Evolutionary conservation across 1,140 invertebrate genomes (phyloP).

Genomic region (Luehdorfia chinensis): DNA sequence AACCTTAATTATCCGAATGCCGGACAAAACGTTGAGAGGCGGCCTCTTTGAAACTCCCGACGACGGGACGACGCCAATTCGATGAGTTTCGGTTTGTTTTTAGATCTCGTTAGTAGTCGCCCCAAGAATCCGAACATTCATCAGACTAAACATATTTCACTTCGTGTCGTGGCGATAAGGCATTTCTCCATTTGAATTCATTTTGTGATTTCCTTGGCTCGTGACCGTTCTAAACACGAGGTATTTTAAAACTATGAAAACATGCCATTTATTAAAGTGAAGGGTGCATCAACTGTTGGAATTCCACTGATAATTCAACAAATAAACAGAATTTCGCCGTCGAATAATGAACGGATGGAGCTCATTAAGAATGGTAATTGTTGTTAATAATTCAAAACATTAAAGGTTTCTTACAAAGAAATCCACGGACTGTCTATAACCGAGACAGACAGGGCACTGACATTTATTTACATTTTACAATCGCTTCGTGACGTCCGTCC

Average conservation of each 20-base stretch:
- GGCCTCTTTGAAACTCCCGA: constrained; percentile 42
- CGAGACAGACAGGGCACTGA: constrained; percentile 17
- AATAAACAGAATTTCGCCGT: constrained; percentile 6
- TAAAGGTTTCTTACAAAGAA: constrained; percentile 11
- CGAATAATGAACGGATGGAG: constrained; percentile 27
- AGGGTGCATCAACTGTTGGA: background rate
- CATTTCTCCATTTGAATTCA: constrained; percentile 59
- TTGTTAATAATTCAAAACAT: constrained; percentile 28
- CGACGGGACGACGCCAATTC: constrained; percentile 40
- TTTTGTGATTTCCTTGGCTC: constrained; percentile 30
- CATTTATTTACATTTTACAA: constrained; percentile 39
- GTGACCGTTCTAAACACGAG: constrained; percentile 25
- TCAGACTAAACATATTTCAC: constrained; percentile 55
- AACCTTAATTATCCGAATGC: constrained; percentile 57
- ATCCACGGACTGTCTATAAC: constrained; percentile 13
- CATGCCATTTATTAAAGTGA: constrained; percentile 26
- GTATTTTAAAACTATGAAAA: constrained; percentile 61
- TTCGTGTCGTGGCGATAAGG: constrained; percentile 47
- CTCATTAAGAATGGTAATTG: constrained; percentile 22
- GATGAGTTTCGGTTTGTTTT: constrained; percentile 56
- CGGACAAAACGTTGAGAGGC: constrained; percentile 44
- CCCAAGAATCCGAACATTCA: constrained; percentile 55
- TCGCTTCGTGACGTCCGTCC: constrained; percentile 32
- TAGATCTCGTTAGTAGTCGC: constrained; percentile 53
- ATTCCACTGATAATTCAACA: constrained; percentile 3